phyloP scores from a whole-genome alignment of 1,140 invertebrate species.

The Bombus superbus region DNA sequence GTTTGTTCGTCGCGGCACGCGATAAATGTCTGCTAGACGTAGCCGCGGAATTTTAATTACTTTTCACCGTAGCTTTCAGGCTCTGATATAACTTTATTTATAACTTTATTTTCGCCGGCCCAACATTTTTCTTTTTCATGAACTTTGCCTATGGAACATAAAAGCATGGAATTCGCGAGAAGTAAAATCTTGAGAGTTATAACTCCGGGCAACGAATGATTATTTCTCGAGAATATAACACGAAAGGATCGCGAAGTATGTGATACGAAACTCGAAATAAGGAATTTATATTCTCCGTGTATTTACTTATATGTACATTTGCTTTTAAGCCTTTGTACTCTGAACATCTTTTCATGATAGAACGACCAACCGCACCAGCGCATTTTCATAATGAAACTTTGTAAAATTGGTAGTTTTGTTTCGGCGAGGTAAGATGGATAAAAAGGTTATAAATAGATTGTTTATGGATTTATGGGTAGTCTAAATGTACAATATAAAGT shows the following conservation, averaged over 20 bases:
- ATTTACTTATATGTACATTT: not conserved
- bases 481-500: not conserved
- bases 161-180: not conserved
- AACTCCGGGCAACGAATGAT: not conserved
- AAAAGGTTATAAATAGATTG: not conserved
- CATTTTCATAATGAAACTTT: not conserved
- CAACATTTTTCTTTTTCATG: not conserved
- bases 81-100: not conserved
- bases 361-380: not conserved
- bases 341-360: not conserved
- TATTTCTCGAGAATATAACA: not conserved
- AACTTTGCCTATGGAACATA: not conserved
- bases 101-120: too few species aligned
- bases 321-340: not conserved
- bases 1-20: constrained; percentile 5
- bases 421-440: too few species aligned
- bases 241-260: too few species aligned
- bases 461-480: not conserved
- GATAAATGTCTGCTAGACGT: constrained; percentile 11
- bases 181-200: not conserved
- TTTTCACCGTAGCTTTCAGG: not conserved
- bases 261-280: not conserved
- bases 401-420: too few species aligned
- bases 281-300: not conserved
- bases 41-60: not conserved